Conservation (phyloP, 2,888 invertebrate genomes). For the Marasmarcha lunaedactyla region DNA sequence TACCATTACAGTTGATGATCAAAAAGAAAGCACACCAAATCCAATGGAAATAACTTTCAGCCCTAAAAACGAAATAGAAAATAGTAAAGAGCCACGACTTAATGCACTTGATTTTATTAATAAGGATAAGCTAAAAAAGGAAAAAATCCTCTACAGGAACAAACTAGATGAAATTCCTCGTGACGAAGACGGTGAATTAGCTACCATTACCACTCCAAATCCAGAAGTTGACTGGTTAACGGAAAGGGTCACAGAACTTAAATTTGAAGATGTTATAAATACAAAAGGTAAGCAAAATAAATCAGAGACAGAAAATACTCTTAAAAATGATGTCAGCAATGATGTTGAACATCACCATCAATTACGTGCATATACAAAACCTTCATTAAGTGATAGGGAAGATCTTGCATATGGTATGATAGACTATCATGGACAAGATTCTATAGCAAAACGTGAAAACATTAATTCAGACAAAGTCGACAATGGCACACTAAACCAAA, state of each 20-base stretch:
- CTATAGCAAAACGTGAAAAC: constrained; percentile 37
- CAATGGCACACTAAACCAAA: constrained; percentile 8
- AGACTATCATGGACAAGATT: constrained; percentile 46
- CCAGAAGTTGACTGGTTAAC: constrained; percentile 51
- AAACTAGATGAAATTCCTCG: not conserved
- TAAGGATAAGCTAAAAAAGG: too few relatives aligned
- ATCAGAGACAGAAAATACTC: not conserved
- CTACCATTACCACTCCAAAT: constrained; percentile 19
- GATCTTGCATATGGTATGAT: constrained; percentile 40
- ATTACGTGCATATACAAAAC: constrained; percentile 31
- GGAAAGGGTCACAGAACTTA: constrained; percentile 42
- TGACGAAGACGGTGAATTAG: not conserved
- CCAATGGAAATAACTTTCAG: too few relatives aligned
- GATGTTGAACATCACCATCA: constrained; percentile 58
- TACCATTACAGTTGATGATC: too few relatives aligned
- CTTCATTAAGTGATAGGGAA: constrained; percentile 25
- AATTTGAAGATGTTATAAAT: constrained; percentile 35
- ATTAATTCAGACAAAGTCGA: constrained; percentile 13
- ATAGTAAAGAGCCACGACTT: too few relatives aligned
- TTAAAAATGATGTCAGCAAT: constrained; percentile 22
- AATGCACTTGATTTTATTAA: too few relatives aligned
- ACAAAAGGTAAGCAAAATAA: not conserved
- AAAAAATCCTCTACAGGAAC: too few relatives aligned
- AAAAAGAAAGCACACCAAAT: too few relatives aligned
- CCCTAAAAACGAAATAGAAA: too few relatives aligned